phyloP scores from a whole-genome alignment of 1,140 invertebrate genomes.

The Neodiprion lecontei region DNA sequence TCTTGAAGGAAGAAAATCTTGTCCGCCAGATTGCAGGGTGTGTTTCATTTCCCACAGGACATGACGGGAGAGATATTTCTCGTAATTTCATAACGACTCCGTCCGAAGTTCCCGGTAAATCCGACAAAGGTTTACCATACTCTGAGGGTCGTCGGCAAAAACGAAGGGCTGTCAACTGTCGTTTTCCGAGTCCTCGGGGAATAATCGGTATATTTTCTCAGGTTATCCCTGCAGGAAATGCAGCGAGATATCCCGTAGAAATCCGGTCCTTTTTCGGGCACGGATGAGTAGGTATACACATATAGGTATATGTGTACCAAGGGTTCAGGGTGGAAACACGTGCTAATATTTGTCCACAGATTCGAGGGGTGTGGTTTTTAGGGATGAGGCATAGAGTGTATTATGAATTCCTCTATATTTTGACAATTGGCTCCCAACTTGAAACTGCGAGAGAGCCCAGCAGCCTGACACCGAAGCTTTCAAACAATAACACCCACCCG shows the following conservation, averaged over 20 bases:
- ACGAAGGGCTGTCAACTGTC: slow-evolving; percentile 3
- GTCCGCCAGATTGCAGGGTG: too few species aligned
- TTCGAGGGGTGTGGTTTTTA: slow-evolving; percentile 1
- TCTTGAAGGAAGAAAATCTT: too few species aligned
- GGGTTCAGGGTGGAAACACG: background rate
- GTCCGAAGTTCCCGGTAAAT: background rate
- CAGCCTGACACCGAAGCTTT: too few species aligned
- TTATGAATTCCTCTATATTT: background rate
- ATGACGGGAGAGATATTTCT: too few species aligned
- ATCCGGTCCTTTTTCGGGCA: background rate
- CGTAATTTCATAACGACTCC: too few species aligned
- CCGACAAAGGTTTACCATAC: background rate
- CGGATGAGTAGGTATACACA: too few species aligned
- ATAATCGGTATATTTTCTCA: background rate
- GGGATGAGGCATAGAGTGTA: background rate
- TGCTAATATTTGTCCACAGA: background rate
- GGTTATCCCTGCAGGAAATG: slow-evolving; percentile 5
- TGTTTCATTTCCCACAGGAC: too few species aligned
- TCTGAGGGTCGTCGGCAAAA: background rate
- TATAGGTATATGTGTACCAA: too few species aligned
- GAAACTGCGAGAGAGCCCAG: too few species aligned
- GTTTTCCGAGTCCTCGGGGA: background rate
- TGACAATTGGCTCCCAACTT: background rate
- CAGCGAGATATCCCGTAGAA: background rate
- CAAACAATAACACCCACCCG: too few species aligned